Percentiles rank a stretch among this genome's conserved stretches.
These are phyloP conservation scores for Galleria mellonella DNA, from an alignment of 1,140 invertebrate species.

Conservation along the genomic window DNA sequence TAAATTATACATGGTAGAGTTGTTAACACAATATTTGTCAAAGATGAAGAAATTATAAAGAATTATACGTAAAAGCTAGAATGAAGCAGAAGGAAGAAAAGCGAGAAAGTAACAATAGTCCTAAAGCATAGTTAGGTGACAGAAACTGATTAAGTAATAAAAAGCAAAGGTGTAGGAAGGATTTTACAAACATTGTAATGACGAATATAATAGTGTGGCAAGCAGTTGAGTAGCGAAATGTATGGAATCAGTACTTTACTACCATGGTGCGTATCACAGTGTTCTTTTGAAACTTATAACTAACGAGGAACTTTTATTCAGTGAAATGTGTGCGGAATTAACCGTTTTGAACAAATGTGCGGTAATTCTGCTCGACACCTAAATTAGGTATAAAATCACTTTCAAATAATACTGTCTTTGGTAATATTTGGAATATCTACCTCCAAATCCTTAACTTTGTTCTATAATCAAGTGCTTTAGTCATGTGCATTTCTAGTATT, in stretches of 20 bases:
- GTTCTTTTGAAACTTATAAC: conserved; percentile 49
- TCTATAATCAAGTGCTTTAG: too few relatives aligned
- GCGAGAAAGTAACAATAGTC: background rate
- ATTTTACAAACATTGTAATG: too few relatives aligned
- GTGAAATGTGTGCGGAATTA: conserved; percentile 41
- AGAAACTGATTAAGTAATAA: too few relatives aligned
- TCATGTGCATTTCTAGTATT: background rate
- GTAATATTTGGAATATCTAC: conserved; percentile 24
- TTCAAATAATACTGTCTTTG: conserved; percentile 67
- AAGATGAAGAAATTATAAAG: background rate
- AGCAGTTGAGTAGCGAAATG: too few relatives aligned
- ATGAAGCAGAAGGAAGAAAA: conserved; percentile 4
- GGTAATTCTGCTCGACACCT: conserved; percentile 49
- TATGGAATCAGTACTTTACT: conserved; percentile 14
- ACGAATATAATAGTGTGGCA: too few relatives aligned
- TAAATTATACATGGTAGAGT: background rate
- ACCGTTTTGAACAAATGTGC: conserved; percentile 72
- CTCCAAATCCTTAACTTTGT: background rate
- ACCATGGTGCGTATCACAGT: conserved; percentile 63
- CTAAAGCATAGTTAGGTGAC: too few relatives aligned
- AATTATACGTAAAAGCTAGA: conserved; percentile 3
- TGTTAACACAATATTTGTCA: background rate
- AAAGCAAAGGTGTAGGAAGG: too few relatives aligned
- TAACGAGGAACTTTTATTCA: conserved; percentile 33
- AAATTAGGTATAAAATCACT: conserved; percentile 35